These are phyloP conservation scores for Zingel zingel DNA, from an alignment of 2,113 vertebrate species.

Conservation along the genomic window DNA sequence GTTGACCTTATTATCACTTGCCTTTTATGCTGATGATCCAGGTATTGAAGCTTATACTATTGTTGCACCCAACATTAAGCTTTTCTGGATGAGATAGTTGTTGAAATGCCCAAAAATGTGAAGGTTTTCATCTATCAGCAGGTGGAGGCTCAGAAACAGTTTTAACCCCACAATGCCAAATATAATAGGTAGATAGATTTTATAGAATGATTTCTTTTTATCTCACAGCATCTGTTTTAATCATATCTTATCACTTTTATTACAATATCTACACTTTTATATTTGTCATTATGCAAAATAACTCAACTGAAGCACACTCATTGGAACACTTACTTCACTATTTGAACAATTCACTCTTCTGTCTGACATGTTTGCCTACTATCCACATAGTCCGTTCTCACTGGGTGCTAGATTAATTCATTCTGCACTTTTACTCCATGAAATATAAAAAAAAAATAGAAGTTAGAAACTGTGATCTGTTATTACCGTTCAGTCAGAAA, in stretches of 20 bases:
- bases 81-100: constrained; percentile 20
- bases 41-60: constrained; percentile 32
- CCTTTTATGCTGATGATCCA: constrained; percentile 35
- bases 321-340: neutral
- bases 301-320: neutral
- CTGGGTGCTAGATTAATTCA: neutral
- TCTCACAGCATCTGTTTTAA: constrained; percentile 18
- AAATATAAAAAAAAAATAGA: neutral
- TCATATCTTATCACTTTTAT: constrained; percentile 37
- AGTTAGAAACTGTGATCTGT: neutral
- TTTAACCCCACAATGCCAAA: neutral
- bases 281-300: constrained; percentile 37
- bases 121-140: constrained; percentile 52
- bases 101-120: constrained; percentile 41
- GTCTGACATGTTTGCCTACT: neutral
- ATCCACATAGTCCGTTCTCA: neutral
- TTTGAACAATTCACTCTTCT: neutral
- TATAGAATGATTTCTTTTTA: constrained; percentile 8
- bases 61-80: constrained; percentile 34
- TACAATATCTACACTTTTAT: constrained; percentile 2
- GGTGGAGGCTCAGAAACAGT: constrained; percentile 11
- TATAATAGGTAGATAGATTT: constrained; percentile 15
- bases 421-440: neutral
- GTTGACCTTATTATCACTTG: constrained; percentile 10
- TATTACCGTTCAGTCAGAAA: neutral